Conservation (phyloP, 2,113 vertebrate species). For the Lichenostomus cassidix region DNA sequence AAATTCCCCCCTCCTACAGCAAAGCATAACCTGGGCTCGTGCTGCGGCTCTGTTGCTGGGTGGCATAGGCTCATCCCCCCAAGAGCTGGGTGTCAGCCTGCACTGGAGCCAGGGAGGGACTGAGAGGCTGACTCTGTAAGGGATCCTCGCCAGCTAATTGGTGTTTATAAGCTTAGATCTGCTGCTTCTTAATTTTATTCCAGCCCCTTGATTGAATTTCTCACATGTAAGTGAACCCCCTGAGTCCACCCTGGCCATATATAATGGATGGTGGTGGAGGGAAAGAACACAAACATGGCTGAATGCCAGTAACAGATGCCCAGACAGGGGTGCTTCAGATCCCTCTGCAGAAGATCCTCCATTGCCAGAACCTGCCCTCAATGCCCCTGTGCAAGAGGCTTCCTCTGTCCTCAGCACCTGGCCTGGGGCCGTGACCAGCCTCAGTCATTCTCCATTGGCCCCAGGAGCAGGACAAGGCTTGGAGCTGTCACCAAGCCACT, state of each 20-base stretch:
- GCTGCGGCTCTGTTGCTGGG: fast-evolving
- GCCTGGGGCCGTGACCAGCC: background rate
- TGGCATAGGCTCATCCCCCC: fast-evolving
- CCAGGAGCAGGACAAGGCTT: background rate
- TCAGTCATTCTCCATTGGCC: fast-evolving
- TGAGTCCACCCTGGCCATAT: background rate
- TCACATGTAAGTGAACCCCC: background rate
- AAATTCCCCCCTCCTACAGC: background rate
- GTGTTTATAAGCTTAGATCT: slow-evolving; percentile 19
- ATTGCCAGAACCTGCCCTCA: background rate
- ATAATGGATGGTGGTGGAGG: background rate
- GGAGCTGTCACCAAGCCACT: background rate
- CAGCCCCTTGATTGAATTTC: slow-evolving; percentile 18
- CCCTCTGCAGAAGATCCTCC: background rate
- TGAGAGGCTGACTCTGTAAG: background rate
- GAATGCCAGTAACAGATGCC: background rate
- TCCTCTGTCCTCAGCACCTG: background rate
- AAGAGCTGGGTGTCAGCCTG: fast-evolving
- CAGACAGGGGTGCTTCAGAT: fast-evolving
- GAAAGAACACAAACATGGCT: background rate
- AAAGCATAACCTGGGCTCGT: fast-evolving
- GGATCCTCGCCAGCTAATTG: fast-evolving
- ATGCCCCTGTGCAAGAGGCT: background rate
- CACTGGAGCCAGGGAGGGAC: fast-evolving
- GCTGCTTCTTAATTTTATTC: slow-evolving; percentile 15